phyloP scores from a whole-genome alignment of 1,140 invertebrate species.

The Sitobion miscanthi region DNA sequence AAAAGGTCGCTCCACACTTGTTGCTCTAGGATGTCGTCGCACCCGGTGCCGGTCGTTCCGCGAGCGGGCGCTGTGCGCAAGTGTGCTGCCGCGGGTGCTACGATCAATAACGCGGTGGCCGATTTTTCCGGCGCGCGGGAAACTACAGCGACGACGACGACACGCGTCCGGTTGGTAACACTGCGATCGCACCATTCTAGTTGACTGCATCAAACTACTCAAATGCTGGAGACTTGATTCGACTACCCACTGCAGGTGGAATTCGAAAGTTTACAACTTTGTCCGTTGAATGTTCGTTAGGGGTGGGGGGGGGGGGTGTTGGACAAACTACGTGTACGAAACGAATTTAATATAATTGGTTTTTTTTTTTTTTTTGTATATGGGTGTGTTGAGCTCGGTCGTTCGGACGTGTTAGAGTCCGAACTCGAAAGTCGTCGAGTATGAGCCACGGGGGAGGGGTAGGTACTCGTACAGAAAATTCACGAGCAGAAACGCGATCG shows the following conservation, averaged over 20 bases:
- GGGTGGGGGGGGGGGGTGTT: too few species aligned
- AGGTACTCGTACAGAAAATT: background rate
- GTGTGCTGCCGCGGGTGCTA: background rate
- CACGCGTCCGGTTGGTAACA: constrained; percentile 10
- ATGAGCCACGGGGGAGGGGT: background rate
- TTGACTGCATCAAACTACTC: background rate
- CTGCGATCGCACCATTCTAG: background rate
- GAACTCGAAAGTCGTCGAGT: background rate
- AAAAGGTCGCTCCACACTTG: constrained; percentile 29
- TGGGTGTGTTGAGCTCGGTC: background rate
- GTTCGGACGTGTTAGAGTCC: background rate
- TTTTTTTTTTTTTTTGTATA: background rate
- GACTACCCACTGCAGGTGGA: background rate
- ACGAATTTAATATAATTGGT: background rate
- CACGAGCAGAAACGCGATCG: background rate
- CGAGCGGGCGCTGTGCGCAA: constrained; percentile 14
- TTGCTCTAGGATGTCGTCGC: constrained; percentile 11
- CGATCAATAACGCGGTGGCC: constrained; percentile 37
- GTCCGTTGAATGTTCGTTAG: background rate
- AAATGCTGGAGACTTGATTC: background rate
- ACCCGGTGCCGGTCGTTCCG: background rate
- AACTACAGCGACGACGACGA: background rate
- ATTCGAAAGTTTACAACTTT: background rate
- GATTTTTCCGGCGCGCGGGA: constrained; percentile 33
- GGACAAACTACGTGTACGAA: background rate